Percentiles rank a stretch among this genome's conserved stretches.
phyloP scores from a whole-genome alignment of 2,888 invertebrate species.

The Acholoe squamosa region DNA sequence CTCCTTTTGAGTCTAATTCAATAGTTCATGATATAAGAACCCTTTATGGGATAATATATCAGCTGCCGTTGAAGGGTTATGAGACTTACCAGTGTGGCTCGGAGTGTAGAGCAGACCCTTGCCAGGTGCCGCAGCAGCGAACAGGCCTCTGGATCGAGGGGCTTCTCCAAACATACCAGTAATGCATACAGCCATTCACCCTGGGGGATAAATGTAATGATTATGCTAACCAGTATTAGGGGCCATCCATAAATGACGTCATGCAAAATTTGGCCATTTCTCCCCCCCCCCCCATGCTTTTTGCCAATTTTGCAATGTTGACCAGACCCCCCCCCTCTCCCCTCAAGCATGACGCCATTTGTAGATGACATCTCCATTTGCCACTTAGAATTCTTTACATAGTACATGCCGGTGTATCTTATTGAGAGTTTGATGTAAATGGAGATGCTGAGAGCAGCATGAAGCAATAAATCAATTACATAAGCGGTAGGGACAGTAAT shows the following conservation, averaged over 20 bases:
- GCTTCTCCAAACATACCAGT: constrained; percentile 87
- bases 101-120: constrained; percentile 85
- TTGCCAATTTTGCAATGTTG: neutral
- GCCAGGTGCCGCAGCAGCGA: constrained; percentile 87
- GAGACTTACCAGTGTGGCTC: constrained; percentile 80
- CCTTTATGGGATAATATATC: too few relatives aligned
- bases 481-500: too few relatives aligned
- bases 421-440: neutral
- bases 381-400: neutral
- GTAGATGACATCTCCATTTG: neutral
- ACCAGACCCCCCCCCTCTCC: too few relatives aligned
- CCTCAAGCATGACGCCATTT: neutral
- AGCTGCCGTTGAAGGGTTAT: too few relatives aligned
- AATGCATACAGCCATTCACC: constrained; percentile 90
- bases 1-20: too few relatives aligned
- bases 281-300: neutral
- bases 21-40: too few relatives aligned
- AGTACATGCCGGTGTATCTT: too few relatives aligned
- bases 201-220: constrained; percentile 72
- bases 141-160: constrained; percentile 88
- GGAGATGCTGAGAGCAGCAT: too few relatives aligned
- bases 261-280: too few relatives aligned
- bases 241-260: too few relatives aligned
- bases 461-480: too few relatives aligned
- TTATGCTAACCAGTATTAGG: neutral